Conservation (phyloP, 2,888 invertebrate species). For the Harmothoe impar region DNA sequence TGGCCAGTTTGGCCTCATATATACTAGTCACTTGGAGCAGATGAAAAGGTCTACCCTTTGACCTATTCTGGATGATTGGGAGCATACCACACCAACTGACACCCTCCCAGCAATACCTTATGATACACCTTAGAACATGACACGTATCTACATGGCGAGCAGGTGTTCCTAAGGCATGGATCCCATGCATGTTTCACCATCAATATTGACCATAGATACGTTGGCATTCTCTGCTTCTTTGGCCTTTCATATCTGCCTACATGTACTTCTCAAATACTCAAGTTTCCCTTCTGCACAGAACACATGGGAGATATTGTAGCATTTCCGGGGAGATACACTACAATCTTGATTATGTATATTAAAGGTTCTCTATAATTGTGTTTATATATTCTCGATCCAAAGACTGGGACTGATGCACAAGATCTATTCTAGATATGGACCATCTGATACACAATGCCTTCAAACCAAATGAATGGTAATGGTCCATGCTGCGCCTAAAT, state of each 20-base stretch:
- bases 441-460: not conserved
- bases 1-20: not conserved
- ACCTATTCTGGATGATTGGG: not conserved
- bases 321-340: not conserved
- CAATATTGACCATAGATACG: not conserved
- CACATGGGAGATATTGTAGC: not conserved
- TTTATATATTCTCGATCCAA: not conserved
- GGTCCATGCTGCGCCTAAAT: not conserved
- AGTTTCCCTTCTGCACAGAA: not conserved
- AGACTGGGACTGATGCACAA: conserved; percentile 8
- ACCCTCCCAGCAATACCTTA: not conserved
- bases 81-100: not conserved
- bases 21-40: not conserved
- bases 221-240: not conserved
- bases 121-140: not conserved
- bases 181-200: not conserved
- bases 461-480: not conserved
- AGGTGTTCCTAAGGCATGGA: not conserved
- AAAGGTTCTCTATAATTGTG: not conserved
- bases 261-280: not conserved
- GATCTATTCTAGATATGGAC: not conserved
- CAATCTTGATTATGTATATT: conserved; percentile 19
- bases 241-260: not conserved
- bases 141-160: not conserved
- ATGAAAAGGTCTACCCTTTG: not conserved